These are phyloP conservation scores for Pocota personata DNA, from an alignment of 2,888 invertebrate species.

Conservation along the genomic window DNA sequence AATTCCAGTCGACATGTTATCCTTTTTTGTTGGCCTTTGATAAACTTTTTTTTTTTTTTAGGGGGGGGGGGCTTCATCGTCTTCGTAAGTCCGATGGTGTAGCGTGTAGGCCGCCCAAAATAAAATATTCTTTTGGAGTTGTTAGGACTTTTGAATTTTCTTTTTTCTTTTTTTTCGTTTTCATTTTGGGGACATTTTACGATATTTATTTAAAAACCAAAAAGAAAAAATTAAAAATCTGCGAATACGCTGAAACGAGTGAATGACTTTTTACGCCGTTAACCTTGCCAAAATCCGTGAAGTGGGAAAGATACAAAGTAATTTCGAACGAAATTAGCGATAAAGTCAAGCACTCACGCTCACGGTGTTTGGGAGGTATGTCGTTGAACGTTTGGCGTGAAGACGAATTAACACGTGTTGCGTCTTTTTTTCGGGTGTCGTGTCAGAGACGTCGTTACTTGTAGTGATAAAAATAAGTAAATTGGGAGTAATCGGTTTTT, in stretches of 20 bases:
- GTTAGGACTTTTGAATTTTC: slow-evolving; percentile 38
- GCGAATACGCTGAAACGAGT: slow-evolving; percentile 28
- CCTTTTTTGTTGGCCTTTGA: slow-evolving; percentile 13
- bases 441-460: slow-evolving; percentile 28
- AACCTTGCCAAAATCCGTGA: slow-evolving; percentile 37
- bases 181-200: slow-evolving; percentile 37
- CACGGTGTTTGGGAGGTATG: background rate
- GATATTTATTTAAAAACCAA: slow-evolving; percentile 22
- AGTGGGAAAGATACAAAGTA: background rate
- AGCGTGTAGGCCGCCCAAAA: background rate
- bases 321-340: background rate
- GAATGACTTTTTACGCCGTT: slow-evolving; percentile 43
- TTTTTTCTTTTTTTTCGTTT: slow-evolving; percentile 26
- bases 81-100: background rate
- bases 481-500: slow-evolving; percentile 37
- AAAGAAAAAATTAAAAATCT: background rate
- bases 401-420: slow-evolving; percentile 40
- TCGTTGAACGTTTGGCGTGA: background rate
- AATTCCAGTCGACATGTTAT: slow-evolving; percentile 17
- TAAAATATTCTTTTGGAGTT: slow-evolving; percentile 10
- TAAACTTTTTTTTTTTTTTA: background rate
- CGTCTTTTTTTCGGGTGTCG: background rate
- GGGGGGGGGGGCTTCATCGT: background rate
- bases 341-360: slow-evolving; percentile 17
- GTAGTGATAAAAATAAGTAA: slow-evolving; percentile 15